phyloP scores from a whole-genome alignment of 2,113 vertebrate species.

The Verasper variegatus region DNA sequence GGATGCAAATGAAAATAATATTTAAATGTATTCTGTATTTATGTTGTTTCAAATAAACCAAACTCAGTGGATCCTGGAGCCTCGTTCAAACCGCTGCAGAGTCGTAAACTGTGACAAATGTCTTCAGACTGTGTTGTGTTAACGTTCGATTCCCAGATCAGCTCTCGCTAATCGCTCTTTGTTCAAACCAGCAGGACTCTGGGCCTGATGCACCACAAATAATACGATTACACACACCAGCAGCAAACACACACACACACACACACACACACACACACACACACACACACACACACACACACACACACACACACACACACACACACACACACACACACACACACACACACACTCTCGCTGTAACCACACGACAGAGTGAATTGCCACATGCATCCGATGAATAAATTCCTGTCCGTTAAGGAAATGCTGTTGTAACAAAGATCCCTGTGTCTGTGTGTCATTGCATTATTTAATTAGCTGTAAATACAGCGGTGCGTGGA shows the following conservation, averaged over 20 bases:
- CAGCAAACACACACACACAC: neutral
- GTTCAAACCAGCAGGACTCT: slow-evolving; percentile 38
- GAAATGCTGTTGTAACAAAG: slow-evolving; percentile 50
- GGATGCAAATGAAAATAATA: too few species aligned
- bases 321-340: neutral
- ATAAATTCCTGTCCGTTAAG: slow-evolving; percentile 51
- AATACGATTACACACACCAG: slow-evolving; percentile 47
- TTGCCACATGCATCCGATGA: slow-evolving; percentile 44
- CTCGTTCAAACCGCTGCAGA: too few species aligned
- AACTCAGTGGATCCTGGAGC: too few species aligned
- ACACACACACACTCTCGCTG: neutral
- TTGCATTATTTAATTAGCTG: slow-evolving; percentile 56
- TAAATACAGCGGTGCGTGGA: slow-evolving; percentile 14
- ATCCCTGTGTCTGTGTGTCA: slow-evolving; percentile 37
- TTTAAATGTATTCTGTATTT: too few species aligned
- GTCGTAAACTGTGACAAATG: too few species aligned
- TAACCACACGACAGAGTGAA: slow-evolving; percentile 13
- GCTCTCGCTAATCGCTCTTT: neutral
- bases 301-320: slow-evolving; percentile 20
- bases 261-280: neutral
- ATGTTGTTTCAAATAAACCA: too few species aligned
- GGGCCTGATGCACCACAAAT: slow-evolving; percentile 10
- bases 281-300: slow-evolving; percentile 5
- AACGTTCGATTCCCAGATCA: slow-evolving; percentile 13
- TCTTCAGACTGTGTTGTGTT: slow-evolving; percentile 15